Evolutionary conservation across 2,113 vertebrate genomes (phyloP), one percentile per base, ranked within the genome.

Genomic region (Petromus typicus): DNA sequence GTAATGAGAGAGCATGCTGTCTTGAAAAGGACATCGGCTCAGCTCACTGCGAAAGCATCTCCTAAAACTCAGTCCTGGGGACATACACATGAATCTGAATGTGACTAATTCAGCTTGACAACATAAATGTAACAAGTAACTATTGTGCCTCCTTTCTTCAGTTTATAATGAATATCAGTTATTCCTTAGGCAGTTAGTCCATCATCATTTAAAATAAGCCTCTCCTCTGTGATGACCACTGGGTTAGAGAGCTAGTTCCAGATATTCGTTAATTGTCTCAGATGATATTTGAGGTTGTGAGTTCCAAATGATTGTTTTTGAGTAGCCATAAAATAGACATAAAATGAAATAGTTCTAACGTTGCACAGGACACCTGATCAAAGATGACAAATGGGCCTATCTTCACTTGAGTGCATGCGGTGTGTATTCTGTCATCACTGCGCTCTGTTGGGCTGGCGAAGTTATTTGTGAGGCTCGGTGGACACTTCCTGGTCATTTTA

Each of bases 221-320:
- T 89, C 89, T 75, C 34, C n/a, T 92, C 79, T 61, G 22, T 89
- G n/a, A 91, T 86, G 81, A 45, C 25, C 3, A 71, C 34, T 71
- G 40, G 32, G 64, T 95, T 89, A 76, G 79, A 93, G 32, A 57
- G 23, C 40, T 56, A 57, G 69, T 76, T 92, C 71, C 27, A 91
- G 71, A 11, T 95, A 76, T 94, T 87, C 48, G 56, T 95, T 69
- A 86, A 67, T 92, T 89, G 66, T 64, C 30, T 71, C 67, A 94
- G 63, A 75, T 89, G 25, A 78, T 40, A 86, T n/a, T 81, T 92
- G 63, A 96, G 94, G 73, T 86, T 85, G 59, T 85, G 81, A 63
- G 43, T 73, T 95, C 59, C 73, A 84, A 87, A 95, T 59, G n/a
- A 76, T 32, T 51, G 8, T 45, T 90, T 90, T 81, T 86, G 48